Evolutionary conservation across 2,797 vertebrate genomes (phyloP).

Genomic region (Enteromius paludinosus): DNA sequence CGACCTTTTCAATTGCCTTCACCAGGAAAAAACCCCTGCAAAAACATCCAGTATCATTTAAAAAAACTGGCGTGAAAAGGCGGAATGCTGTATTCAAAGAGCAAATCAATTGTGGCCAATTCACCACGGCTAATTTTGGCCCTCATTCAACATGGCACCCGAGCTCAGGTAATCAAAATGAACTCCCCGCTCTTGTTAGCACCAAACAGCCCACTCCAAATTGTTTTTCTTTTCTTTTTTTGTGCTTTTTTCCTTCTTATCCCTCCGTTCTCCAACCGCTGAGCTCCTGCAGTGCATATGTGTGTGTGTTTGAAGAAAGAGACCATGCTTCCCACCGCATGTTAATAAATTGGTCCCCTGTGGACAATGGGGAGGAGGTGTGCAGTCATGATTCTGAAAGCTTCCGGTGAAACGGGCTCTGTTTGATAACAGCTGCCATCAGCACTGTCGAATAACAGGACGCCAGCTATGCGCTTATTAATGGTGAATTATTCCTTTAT

Average conservation of each 20-base stretch:
- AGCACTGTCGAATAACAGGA: constrained; percentile 72
- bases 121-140: constrained; percentile 45
- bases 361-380: constrained; percentile 26
- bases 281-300: constrained; percentile 10
- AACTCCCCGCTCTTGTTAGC: constrained; percentile 38
- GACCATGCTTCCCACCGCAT: constrained; percentile 65
- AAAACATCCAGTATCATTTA: constrained; percentile 12
- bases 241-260: neutral
- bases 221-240: constrained; percentile 37
- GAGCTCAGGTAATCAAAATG: constrained; percentile 48
- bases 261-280: neutral
- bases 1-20: constrained; percentile 25
- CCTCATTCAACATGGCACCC: constrained; percentile 44
- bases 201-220: constrained; percentile 24
- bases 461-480: constrained; percentile 69
- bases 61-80: constrained; percentile 14
- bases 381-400: constrained; percentile 48
- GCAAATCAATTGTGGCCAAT: constrained; percentile 48
- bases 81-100: constrained; percentile 41
- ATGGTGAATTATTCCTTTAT: constrained; percentile 64
- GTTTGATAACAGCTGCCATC: constrained; percentile 50
- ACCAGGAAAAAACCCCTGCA: neutral
- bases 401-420: constrained; percentile 33
- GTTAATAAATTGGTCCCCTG: constrained; percentile 82
- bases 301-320: constrained; percentile 22